phyloP scores from a whole-genome alignment of 2,888 invertebrate species.

The Chymomyza caudatula region DNA sequence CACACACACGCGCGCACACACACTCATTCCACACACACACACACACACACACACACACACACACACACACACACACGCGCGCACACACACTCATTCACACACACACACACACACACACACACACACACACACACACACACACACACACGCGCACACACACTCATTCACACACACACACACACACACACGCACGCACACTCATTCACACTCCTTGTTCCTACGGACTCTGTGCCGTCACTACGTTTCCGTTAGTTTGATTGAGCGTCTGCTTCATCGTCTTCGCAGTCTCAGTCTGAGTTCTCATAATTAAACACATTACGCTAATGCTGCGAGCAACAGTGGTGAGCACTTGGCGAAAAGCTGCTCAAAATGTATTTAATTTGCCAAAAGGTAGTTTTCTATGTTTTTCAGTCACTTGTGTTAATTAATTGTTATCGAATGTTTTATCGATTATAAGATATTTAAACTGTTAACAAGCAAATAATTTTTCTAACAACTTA shows the following conservation, averaged over 20 bases:
- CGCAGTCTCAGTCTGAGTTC: conserved; percentile 53
- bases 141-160: neutral
- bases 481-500: too few species aligned
- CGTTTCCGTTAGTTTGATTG: conserved; percentile 40
- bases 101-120: neutral
- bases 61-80: neutral
- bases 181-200: neutral
- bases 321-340: conserved; percentile 34
- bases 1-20: neutral
- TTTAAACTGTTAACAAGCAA: too few species aligned
- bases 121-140: conserved; percentile 8
- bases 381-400: too few species aligned
- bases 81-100: conserved; percentile 1
- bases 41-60: too few species aligned
- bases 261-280: conserved; percentile 20
- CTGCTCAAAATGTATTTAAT: neutral
- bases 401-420: too few species aligned
- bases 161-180: neutral
- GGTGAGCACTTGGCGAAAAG: conserved; percentile 10
- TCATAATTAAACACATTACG: conserved; percentile 59
- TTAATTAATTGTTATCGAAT: too few species aligned
- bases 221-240: conserved; percentile 20
- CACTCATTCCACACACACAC: too few species aligned
- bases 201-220: conserved; percentile 20
- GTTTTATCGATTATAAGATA: too few species aligned